A percentile compares a stretch with the other conserved stretches of the same genome.
Evolutionary conservation across 1,140 invertebrate genomes (phyloP).

Genomic region (Eulimnadia texana): DNA sequence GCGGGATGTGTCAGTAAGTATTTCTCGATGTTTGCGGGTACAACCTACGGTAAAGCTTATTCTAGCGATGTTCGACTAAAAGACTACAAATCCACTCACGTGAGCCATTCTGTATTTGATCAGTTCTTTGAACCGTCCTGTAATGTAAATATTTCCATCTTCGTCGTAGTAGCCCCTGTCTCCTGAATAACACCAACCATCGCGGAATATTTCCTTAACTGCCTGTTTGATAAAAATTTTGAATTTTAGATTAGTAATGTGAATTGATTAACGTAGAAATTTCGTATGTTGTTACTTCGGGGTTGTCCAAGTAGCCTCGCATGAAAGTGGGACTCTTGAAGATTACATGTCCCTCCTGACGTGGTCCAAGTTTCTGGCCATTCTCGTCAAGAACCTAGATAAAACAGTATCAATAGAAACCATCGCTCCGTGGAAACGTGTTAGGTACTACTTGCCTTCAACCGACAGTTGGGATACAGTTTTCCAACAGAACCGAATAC

Average conservation of each 20-base stretch:
- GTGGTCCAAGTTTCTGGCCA: constrained; percentile 25
- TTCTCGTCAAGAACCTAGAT: neutral
- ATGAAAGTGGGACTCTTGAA: constrained; percentile 23
- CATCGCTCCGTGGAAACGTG: neutral
- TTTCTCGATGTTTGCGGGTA: constrained; percentile 36
- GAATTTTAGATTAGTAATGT: neutral
- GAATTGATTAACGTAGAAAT: neutral
- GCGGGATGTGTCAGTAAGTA: constrained; percentile 30
- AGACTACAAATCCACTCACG: no score
- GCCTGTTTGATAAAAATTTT: no score
- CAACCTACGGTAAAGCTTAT: constrained; percentile 25
- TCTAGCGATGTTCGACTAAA: no score
- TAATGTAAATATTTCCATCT: constrained; percentile 19
- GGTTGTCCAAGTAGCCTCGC: constrained; percentile 20
- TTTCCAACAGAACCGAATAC: neutral
- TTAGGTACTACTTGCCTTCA: neutral
- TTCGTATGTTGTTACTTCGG: constrained; percentile 14
- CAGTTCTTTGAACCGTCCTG: constrained; percentile 21
- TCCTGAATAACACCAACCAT: constrained; percentile 35
- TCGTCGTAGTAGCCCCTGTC: constrained; percentile 28
- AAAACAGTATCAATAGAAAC: neutral
- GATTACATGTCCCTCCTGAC: constrained; percentile 34
- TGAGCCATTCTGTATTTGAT: constrained; percentile 15
- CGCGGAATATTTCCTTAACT: neutral
- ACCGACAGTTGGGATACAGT: neutral